phyloP scores from a whole-genome alignment of 1,140 invertebrate genomes.

The Chrysoperla carnea region DNA sequence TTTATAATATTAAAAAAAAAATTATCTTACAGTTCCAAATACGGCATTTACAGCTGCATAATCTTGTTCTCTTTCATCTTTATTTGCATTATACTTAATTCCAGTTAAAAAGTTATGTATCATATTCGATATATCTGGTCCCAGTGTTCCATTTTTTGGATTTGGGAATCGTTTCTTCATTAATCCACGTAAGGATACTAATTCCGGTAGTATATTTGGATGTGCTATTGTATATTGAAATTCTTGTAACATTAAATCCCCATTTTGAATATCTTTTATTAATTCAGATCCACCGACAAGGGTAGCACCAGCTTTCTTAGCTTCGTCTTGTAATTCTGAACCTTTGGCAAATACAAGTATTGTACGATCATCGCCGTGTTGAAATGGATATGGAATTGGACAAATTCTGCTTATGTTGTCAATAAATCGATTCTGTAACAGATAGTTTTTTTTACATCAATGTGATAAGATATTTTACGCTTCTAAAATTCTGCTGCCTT shows the following conservation, averaged over 20 bases:
- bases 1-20: background rate
- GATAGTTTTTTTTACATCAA: conserved; percentile 1
- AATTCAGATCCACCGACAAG: conserved; percentile 46
- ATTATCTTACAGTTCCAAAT: conserved; percentile 42
- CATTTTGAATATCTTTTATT: conserved; percentile 55
- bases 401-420: conserved; percentile 40
- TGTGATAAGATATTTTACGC: too few species aligned
- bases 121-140: conserved; percentile 34
- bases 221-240: conserved; percentile 58
- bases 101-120: conserved; percentile 44
- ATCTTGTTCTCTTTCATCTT: conserved; percentile 44
- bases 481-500: too few species aligned
- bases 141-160: conserved; percentile 44
- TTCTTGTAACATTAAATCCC: conserved; percentile 43
- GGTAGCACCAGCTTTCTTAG: conserved; percentile 45
- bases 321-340: conserved; percentile 31
- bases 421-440: conserved; percentile 37
- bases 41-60: conserved; percentile 44
- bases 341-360: conserved; percentile 56
- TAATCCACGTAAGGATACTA: conserved; percentile 51
- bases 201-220: conserved; percentile 55
- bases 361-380: conserved; percentile 36
- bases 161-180: conserved; percentile 60
- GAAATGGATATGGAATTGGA: conserved; percentile 42
- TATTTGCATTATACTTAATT: conserved; percentile 40